Percentiles rank a stretch among this genome's conserved stretches.
Conservation (phyloP, 2,888 invertebrate species). For the Elegia similella region DNA sequence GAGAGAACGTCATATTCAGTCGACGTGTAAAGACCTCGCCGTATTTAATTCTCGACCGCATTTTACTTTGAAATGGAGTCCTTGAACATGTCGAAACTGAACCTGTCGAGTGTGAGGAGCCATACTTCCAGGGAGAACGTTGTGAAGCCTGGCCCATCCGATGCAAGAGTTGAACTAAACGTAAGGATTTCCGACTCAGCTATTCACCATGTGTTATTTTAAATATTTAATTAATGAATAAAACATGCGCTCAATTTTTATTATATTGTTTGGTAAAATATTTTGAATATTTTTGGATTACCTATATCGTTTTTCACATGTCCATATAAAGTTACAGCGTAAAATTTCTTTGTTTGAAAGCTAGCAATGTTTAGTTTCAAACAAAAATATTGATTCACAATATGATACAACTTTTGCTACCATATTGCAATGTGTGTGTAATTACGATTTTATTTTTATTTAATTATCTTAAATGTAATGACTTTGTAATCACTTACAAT, state of each 20-base stretch:
- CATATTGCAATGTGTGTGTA: neutral
- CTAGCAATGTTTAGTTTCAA: neutral
- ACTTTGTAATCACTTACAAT: neutral
- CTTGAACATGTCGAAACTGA: conserved; percentile 69
- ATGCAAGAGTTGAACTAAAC: conserved; percentile 52
- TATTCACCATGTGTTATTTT: conserved; percentile 23
- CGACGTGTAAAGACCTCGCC: conserved; percentile 66
- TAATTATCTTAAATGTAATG: neutral
- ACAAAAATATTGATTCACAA: neutral
- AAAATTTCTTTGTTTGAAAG: too few relatives aligned
- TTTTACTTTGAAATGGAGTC: conserved; percentile 60
- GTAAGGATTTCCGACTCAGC: conserved; percentile 43
- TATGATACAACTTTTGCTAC: neutral
- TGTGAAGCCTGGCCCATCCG: conserved; percentile 47
- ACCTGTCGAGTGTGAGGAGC: conserved; percentile 64
- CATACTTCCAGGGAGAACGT: conserved; percentile 48
- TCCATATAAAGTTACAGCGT: neutral
- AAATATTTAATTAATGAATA: conserved; percentile 12
- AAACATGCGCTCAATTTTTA: conserved; percentile 1
- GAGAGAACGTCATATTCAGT: conserved; percentile 54
- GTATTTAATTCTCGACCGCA: conserved; percentile 41
- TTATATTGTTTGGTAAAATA: neutral
- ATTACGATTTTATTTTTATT: neutral
- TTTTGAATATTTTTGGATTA: neutral
- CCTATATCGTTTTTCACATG: neutral